These are phyloP conservation scores for Enteromius unitaeniatus DNA, from an alignment of 2,797 vertebrate species.

Conservation along the genomic window DNA sequence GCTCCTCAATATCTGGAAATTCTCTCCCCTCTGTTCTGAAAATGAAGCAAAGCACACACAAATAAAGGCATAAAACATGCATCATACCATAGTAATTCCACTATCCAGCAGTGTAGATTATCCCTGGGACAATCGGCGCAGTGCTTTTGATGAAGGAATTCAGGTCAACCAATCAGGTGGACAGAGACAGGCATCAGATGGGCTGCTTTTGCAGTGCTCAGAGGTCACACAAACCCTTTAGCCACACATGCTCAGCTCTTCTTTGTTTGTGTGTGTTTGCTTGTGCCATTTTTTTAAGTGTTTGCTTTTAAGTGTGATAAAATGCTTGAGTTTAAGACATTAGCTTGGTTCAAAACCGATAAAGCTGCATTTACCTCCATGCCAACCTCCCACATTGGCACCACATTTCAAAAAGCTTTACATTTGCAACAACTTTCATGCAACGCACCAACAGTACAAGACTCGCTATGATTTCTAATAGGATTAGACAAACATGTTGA, in stretches of 20 bases:
- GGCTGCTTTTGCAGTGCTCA: constrained; percentile 3
- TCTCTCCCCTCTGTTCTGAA: constrained; percentile 13
- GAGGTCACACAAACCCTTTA: constrained; percentile 33
- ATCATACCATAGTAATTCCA: constrained; percentile 20
- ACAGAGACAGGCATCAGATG: constrained; percentile 26
- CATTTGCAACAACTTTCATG: background rate
- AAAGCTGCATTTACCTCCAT: background rate
- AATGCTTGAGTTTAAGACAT: background rate
- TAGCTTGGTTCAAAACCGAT: background rate
- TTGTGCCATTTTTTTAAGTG: background rate
- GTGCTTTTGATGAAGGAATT: constrained; percentile 28
- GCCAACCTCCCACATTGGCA: background rate
- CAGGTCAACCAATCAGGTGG: constrained; percentile 46
- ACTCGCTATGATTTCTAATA: background rate
- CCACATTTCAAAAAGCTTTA: background rate
- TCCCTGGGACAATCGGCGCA: background rate
- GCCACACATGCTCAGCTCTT: constrained; percentile 4
- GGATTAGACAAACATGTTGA: background rate
- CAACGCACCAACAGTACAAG: background rate
- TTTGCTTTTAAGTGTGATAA: constrained; percentile 17
- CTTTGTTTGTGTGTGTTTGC: background rate
- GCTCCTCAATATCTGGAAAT: constrained; percentile 27
- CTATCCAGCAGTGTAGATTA: constrained; percentile 20
- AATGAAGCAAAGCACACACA: constrained; percentile 14
- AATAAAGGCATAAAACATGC: constrained; percentile 13